Evolutionary conservation across 1,140 invertebrate species (phyloP).

Genomic region (Gryllus bimaculatus): DNA sequence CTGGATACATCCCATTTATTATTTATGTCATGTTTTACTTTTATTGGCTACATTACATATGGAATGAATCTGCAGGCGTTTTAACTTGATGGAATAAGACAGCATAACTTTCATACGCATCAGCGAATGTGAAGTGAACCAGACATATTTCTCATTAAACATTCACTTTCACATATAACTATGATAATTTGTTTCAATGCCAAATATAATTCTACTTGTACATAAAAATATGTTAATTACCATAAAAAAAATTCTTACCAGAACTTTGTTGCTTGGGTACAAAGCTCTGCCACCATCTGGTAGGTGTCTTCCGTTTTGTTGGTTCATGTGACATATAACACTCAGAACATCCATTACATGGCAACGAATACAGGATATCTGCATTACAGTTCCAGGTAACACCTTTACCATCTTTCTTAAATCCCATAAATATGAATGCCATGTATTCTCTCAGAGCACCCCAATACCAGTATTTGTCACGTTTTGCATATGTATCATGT

Average conservation of each 20-base stretch:
- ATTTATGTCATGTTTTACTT: background rate
- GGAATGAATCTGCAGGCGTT: background rate
- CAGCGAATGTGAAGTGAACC: no score
- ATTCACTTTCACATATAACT: no score
- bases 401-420: constrained; percentile 46
- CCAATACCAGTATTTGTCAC: constrained; percentile 82
- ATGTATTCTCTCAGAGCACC: constrained; percentile 61
- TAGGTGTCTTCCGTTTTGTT: constrained; percentile 21
- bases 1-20: background rate
- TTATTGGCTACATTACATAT: background rate
- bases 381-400: constrained; percentile 55
- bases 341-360: constrained; percentile 74
- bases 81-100: no score
- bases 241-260: no score
- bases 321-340: constrained; percentile 43
- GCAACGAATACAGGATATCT: constrained; percentile 59
- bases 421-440: constrained; percentile 60
- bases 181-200: no score
- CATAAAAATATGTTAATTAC: no score
- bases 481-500: constrained; percentile 59
- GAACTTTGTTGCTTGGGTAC: constrained; percentile 22
- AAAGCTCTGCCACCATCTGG: constrained; percentile 45
- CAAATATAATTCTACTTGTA: no score
- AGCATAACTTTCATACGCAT: no score
- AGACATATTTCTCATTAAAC: no score